Evolutionary conservation across 2,888 invertebrate species (phyloP).

Genomic region (Tetramorium bicarinatum): DNA sequence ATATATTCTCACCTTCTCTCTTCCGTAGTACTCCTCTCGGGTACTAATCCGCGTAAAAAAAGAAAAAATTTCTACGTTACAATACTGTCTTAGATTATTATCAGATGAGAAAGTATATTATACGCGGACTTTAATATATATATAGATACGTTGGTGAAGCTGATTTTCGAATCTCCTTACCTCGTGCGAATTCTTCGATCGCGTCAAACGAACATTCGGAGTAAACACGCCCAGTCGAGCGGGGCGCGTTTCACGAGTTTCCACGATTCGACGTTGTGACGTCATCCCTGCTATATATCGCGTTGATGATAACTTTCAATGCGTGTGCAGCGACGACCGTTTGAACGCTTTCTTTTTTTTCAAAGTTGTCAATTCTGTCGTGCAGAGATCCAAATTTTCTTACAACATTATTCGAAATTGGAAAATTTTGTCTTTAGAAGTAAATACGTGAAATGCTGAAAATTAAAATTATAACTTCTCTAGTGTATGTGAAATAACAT

Average conservation of each 20-base stretch:
- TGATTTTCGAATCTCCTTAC: conserved; percentile 12
- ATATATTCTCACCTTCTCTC: background rate
- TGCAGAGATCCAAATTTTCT: background rate
- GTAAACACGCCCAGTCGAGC: conserved; percentile 51
- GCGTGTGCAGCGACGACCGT: background rate
- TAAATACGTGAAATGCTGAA: background rate
- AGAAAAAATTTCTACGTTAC: background rate
- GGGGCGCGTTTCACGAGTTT: background rate
- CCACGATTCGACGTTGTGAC: conserved; percentile 25
- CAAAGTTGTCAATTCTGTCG: background rate
- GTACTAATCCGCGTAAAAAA: background rate
- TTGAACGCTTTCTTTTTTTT: background rate
- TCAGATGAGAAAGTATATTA: background rate
- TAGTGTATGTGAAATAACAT: background rate
- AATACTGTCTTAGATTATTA: background rate
- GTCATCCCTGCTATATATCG: conserved; percentile 32
- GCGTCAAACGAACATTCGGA: background rate
- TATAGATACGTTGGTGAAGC: background rate
- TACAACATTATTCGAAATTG: background rate
- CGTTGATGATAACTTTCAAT: conserved; percentile 52
- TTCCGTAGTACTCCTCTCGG: background rate
- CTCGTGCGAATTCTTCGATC: background rate
- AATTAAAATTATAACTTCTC: background rate
- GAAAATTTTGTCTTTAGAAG: background rate
- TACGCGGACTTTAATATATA: background rate